phyloP scores from a whole-genome alignment of 2,797 vertebrate species.

The Dendrocincla tyrannina region DNA sequence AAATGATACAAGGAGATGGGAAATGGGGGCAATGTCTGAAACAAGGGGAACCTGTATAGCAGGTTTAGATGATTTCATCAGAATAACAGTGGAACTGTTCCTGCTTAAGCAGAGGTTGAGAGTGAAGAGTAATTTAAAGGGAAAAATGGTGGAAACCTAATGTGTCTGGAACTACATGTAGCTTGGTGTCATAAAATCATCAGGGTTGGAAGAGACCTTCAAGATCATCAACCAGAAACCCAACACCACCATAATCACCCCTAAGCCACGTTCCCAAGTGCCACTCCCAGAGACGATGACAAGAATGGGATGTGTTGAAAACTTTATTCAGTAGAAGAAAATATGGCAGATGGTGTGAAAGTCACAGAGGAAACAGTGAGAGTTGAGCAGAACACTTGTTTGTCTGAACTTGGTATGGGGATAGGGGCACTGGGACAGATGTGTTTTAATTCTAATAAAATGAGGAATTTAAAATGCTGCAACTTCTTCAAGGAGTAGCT shows the following conservation, averaged over 20 bases:
- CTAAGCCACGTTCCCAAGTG: neutral
- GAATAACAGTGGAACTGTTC: neutral
- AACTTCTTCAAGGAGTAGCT: neutral
- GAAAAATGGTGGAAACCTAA: neutral
- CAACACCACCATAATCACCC: neutral
- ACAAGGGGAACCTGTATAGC: fast-evolving
- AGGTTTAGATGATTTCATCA: neutral
- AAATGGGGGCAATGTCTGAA: neutral
- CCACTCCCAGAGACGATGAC: fast-evolving
- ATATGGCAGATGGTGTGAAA: neutral
- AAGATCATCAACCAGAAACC: neutral
- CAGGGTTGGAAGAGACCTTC: neutral
- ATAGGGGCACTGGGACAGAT: fast-evolving
- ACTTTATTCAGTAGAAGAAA: neutral
- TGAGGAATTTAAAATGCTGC: neutral
- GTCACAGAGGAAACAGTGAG: neutral
- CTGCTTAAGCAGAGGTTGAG: neutral
- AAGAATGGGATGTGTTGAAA: neutral
- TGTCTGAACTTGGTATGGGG: neutral
- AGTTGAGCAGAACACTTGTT: neutral
- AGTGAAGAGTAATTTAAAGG: neutral
- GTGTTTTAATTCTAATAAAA: neutral
- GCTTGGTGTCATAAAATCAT: neutral
- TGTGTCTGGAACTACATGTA: fast-evolving
- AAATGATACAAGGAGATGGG: fast-evolving